Conservation (phyloP, 2,797 vertebrate species). For the Gymnoscopelus microlampas region DNA sequence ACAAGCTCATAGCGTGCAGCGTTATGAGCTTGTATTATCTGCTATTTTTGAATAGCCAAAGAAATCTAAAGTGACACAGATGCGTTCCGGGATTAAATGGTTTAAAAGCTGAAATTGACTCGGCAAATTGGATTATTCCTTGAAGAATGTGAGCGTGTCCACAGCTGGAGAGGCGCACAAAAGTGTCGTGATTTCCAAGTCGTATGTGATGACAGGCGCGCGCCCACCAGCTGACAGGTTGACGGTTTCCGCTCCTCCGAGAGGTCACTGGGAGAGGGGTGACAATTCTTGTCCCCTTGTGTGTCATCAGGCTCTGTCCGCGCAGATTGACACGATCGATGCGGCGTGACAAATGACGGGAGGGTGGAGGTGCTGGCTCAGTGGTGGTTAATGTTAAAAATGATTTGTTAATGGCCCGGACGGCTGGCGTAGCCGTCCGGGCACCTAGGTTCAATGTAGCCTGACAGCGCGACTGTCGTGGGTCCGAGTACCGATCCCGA, state of each 20-base stretch:
- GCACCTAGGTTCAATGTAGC: no score
- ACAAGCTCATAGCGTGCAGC: no score
- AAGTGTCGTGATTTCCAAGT: constrained; percentile 42
- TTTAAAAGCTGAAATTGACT: constrained; percentile 63
- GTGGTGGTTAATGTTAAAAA: neutral
- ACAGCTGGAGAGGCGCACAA: constrained; percentile 45
- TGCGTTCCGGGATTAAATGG: no score
- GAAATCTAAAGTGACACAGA: no score
- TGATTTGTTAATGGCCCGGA: constrained; percentile 5
- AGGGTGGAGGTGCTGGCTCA: constrained; percentile 14
- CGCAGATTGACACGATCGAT: constrained; percentile 47
- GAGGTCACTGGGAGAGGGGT: constrained; percentile 48
- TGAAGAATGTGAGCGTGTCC: constrained; percentile 62
- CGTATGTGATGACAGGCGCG: constrained; percentile 49
- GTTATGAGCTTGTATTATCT: no score
- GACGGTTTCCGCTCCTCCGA: constrained; percentile 46
- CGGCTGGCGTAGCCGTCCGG: no score
- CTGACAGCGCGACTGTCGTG: no score
- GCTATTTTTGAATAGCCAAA: no score
- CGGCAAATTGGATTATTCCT: constrained; percentile 65
- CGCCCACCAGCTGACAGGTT: constrained; percentile 54
- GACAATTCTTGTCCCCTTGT: constrained; percentile 42
- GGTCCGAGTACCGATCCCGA: no score
- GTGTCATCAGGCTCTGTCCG: constrained; percentile 23
- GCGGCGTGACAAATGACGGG: constrained; percentile 33